Base-by-base conservation (phyloP, 37 sponge, comb jelly and placozoan genomes). In the Dysidea cf. avara region DNA sequence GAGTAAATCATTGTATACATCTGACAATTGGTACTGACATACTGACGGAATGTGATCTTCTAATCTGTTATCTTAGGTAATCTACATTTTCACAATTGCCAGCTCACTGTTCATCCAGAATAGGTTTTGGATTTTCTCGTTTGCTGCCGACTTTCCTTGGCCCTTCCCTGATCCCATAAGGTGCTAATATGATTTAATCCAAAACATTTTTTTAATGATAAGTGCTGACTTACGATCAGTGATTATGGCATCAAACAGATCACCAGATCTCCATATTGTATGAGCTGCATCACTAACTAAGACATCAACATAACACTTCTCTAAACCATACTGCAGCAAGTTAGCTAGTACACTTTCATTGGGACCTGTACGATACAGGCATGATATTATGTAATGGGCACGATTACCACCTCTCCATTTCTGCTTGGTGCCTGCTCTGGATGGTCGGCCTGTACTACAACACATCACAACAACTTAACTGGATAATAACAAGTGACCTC, bases 91-190 rank as follows among this genome's bases (percentile, higher is more conserved):
- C n/a, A n/a, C n/a, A n/a, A n/a, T n/a, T n/a, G n/a, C n/a, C n/a
- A n/a, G 59, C 78, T 56, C 31, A 75, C 82, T 38, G 50, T 28
- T 80, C 76, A 17, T 51, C 64, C 22, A 63, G 55, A 18, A 80
- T 37, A 11, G 65, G 25, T 26, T 58, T 81, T 3, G 60, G 62
- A 17, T 47, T 17, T 32, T 33, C 53, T 54, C 43, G 31, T 16
- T 1, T 30, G 22, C 47, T 67, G 21, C 80, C 87, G 11, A 90
- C 32, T 31, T 87, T 92, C 47, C 88, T 64, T 9, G 75, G 61
- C 7, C 92, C 96, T 57, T 95, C 96, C 61, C 96, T 82, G 58
- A 95, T 61, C 21, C 96, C 96, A 73, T 95, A 95, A 1, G 96
- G 96, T 78, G 96, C 93, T 92, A 62, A 26, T 25, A 57, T 39